Evolutionary conservation across 1,140 invertebrate species (phyloP).

Genomic region (Drosophila erecta): DNA sequence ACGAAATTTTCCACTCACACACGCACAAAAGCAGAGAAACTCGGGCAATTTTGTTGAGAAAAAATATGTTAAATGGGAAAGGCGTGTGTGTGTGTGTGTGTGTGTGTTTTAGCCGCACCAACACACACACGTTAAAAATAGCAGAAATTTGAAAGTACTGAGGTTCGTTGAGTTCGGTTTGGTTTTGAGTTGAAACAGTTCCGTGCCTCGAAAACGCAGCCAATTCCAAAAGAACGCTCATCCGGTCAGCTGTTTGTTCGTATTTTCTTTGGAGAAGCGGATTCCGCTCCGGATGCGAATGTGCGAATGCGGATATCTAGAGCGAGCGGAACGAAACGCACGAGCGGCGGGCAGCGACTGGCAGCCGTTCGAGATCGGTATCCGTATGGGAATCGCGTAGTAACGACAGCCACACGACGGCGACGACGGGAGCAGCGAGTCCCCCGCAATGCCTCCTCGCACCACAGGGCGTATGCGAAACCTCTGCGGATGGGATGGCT

Average conservation of each 20-base stretch:
- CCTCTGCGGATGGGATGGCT: constrained; percentile 11
- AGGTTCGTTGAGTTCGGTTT: constrained; percentile 4
- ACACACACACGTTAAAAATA: constrained; percentile 71
- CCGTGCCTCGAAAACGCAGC: constrained; percentile 67
- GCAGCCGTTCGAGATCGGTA: constrained; percentile 16
- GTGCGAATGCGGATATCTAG: constrained; percentile 8
- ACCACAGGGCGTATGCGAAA: constrained; percentile 43
- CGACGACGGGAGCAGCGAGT: background rate
- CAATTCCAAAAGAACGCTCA: constrained; percentile 51
- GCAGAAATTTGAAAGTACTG: constrained; percentile 61
- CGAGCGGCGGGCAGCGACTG: constrained; percentile 65
- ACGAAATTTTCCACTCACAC: constrained; percentile 70
- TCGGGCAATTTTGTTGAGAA: constrained; percentile 64
- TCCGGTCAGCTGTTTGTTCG: constrained; percentile 23
- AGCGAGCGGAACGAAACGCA: constrained; percentile 63
- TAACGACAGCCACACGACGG: constrained; percentile 38
- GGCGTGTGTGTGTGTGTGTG: constrained; percentile 10
- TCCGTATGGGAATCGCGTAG: constrained; percentile 40
- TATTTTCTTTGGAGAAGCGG: constrained; percentile 1
- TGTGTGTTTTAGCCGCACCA: constrained; percentile 33
- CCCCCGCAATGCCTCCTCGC: background rate
- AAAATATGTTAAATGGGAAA: constrained; percentile 54
- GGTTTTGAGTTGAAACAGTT: constrained; percentile 19
- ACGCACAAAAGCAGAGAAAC: constrained; percentile 39
- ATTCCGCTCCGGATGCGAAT: constrained; percentile 26